Percentiles rank a stretch among this genome's conserved stretches.
These are phyloP conservation scores for Gallinago solitaria DNA, from an alignment of 2,797 vertebrate genomes.

Conservation along the genomic window DNA sequence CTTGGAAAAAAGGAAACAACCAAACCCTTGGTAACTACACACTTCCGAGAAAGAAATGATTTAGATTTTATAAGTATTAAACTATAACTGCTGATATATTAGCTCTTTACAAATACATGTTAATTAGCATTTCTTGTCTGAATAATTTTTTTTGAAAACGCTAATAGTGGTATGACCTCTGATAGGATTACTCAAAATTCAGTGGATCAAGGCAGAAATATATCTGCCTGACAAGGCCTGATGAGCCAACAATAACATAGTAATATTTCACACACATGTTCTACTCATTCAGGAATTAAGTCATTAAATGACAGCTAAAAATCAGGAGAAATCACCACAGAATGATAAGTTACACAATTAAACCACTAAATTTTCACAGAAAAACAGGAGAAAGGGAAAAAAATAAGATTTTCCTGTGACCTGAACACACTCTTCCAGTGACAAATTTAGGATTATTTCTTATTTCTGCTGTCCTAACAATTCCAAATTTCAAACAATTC, in stretches of 20 bases:
- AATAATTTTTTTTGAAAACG: neutral
- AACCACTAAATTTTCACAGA: neutral
- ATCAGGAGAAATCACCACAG: slow-evolving; percentile 25
- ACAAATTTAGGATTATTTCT: slow-evolving; percentile 4
- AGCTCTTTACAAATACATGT: neutral
- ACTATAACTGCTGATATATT: neutral
- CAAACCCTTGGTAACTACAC: neutral
- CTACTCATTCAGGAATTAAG: slow-evolving; percentile 11
- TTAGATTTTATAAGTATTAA: neutral
- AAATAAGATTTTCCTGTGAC: neutral
- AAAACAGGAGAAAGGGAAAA: neutral
- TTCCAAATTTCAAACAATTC: neutral
- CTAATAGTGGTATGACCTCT: neutral
- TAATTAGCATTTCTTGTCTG: neutral
- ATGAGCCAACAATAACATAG: slow-evolving; percentile 9
- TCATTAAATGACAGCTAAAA: slow-evolving; percentile 30
- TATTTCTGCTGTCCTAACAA: neutral
- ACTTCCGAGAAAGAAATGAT: neutral
- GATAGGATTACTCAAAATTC: neutral
- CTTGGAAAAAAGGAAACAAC: neutral
- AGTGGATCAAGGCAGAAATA: slow-evolving; percentile 31
- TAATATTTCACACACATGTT: slow-evolving; percentile 18
- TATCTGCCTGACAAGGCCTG: neutral
- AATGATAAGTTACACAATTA: slow-evolving; percentile 35
- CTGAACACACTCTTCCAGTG: neutral